Conservation (phyloP, 2,113 vertebrate species). For the Orientallactaga bullata region DNA sequence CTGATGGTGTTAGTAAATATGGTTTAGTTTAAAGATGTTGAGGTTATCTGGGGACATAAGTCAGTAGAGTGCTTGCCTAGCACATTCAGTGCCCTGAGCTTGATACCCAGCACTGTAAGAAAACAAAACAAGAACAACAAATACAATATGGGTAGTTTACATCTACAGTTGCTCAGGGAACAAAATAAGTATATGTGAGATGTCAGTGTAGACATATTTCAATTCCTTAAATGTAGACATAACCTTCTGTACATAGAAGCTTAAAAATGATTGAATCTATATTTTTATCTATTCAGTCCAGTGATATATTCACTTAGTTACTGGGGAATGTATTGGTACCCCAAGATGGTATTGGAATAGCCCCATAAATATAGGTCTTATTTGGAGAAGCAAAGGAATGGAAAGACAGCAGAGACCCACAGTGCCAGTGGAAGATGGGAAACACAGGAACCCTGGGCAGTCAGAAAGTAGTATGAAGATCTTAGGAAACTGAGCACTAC, state of each 20-base stretch:
- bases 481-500: not conserved
- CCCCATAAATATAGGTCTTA: not conserved
- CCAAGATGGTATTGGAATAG: not conserved
- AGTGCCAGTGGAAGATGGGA: fast-evolving
- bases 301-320: not conserved
- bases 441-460: too few species aligned
- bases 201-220: not conserved
- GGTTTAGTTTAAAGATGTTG: slow-evolving; percentile 18
- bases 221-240: not conserved
- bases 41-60: too few species aligned
- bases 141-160: not conserved
- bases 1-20: not conserved
- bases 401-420: not conserved
- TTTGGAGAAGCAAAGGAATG: not conserved
- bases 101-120: not conserved
- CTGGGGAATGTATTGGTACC: not conserved
- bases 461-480: not conserved
- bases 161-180: not conserved
- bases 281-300: slow-evolving; percentile 19
- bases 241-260: not conserved
- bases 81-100: not conserved
- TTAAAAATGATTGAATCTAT: slow-evolving; percentile 34
- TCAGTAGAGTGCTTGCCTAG: too few species aligned
- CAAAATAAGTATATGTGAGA: slow-evolving; percentile 21
- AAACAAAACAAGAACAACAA: not conserved